Evolutionary conservation across 2,888 invertebrate species (phyloP), one percentile per base, ranked within the genome.

Genomic region (Rhagophthalmus giganteus): DNA sequence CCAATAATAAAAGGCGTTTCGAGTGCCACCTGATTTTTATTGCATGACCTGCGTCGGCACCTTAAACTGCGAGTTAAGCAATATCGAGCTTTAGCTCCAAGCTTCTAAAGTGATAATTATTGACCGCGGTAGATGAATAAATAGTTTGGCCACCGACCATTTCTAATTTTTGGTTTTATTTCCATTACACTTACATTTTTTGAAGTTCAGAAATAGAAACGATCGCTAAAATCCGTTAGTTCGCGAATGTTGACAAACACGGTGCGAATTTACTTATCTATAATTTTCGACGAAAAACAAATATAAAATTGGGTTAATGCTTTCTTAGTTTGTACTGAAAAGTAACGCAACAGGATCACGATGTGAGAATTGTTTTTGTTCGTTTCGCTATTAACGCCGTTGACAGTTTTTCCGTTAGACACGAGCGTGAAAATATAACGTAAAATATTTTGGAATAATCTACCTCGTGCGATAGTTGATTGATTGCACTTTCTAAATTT

Each of bases 251-350:
- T 30, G 30, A 30, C 30, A 12, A 11, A 2, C 34, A 34, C 20
- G 20, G 14, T 30, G 11, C 13, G 13, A 11, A 2, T 32, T 2
- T 15, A 32, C 32, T 32, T 14, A 34, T 11, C 34, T 20, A 11
- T 14, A 15, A 16, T 34, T 14, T 34, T 9, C 24, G n/a, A n/a
- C n/a, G 3, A 12, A 25, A 37, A 37, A 25, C 25, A 37, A 37
- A 34, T 16, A 34, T 25, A 8, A 13, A 37, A 37, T 37, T 37
- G n/a, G 37, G 37, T 37, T 37, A 37, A 37, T 37, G 37, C 12
- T n/a, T 37, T 2, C 12, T 2, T 24, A 7, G 10, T 37, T 37
- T 37, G 9, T 12, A 11, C 26, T 25, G 11, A 37, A 37, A 25
- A n/a, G n/a, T n/a, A n/a, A n/a, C n/a, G n/a, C n/a, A n/a, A 37